A percentile compares a stretch with the other conserved stretches of the same genome.
Evolutionary conservation across 2,113 vertebrate species (phyloP).

Genomic region (Hippocampus guttulatus): DNA sequence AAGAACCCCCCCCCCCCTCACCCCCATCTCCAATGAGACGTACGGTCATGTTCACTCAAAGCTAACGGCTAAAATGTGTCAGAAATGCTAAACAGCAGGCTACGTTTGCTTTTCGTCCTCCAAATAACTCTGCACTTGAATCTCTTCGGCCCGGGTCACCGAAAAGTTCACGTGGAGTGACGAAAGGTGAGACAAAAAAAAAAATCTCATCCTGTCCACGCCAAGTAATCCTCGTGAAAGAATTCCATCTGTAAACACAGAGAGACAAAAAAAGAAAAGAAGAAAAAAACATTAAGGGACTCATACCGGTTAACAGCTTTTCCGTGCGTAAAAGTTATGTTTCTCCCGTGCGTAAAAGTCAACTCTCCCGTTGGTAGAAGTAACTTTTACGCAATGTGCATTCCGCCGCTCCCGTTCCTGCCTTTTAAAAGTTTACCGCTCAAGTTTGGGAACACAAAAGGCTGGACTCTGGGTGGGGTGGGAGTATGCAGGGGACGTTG

Average conservation of each 20-base stretch:
- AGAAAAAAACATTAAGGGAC: neutral
- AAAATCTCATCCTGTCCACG: constrained; percentile 24
- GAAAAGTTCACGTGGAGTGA: constrained; percentile 59
- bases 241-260: constrained; percentile 22
- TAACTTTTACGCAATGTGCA: constrained; percentile 23
- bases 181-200: constrained; percentile 35
- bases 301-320: neutral
- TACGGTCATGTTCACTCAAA: neutral
- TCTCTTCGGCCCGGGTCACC: constrained; percentile 48
- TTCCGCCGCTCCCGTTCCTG: constrained; percentile 43
- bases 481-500: constrained; percentile 57
- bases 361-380: neutral
- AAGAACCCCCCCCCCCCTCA: neutral
- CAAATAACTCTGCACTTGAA: constrained; percentile 34
- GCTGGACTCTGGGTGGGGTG: constrained; percentile 29
- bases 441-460: constrained; percentile 66
- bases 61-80: neutral
- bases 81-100: neutral
- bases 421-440: constrained; percentile 61
- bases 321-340: constrained; percentile 21
- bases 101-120: constrained; percentile 28
- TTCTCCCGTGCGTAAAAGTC: constrained; percentile 2
- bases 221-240: constrained; percentile 21
- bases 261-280: constrained; percentile 12
- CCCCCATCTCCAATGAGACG: neutral